A percentile compares a stretch with the other conserved stretches of the same genome.
Conservation (phyloP, 2,888 invertebrate genomes). For the Sesia apiformis region DNA sequence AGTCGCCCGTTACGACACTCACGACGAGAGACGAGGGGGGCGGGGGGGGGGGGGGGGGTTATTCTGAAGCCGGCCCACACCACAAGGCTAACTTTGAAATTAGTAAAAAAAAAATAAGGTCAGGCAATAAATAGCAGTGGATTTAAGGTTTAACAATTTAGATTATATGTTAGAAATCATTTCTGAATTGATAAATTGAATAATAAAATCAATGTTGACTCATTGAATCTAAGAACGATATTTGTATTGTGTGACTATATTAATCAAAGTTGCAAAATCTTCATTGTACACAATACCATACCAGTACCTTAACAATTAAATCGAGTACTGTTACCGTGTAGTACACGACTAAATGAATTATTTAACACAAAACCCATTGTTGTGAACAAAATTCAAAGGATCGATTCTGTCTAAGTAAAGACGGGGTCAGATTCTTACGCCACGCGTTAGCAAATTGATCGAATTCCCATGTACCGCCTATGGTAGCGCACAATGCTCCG, state of each 20-base stretch:
- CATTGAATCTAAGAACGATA: no score
- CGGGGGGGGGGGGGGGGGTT: no score
- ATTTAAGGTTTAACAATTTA: no score
- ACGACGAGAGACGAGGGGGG: no score
- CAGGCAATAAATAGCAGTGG: no score
- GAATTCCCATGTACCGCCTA: constrained; percentile 66
- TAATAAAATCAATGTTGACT: no score
- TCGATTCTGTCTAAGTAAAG: constrained; percentile 38
- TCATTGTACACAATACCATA: constrained; percentile 16
- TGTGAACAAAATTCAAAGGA: constrained; percentile 36
- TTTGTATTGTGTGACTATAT: neutral
- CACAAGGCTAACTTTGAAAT: no score
- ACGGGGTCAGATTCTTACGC: constrained; percentile 44
- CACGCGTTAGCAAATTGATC: constrained; percentile 67
- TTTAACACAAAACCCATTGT: constrained; percentile 55
- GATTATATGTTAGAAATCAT: no score
- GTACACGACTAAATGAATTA: constrained; percentile 44
- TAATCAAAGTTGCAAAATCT: neutral
- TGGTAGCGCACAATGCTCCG: constrained; percentile 44
- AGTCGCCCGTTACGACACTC: no score
- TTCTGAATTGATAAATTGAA: no score
- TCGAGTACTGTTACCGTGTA: constrained; percentile 10
- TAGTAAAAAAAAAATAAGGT: no score
- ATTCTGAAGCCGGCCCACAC: no score
- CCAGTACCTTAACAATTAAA: constrained; percentile 51